Evolutionary conservation across 35 echinoderm and acorn worm species (phyloP), one percentile per base, ranked within the genome.

Genomic region (Ptychodera flava): DNA sequence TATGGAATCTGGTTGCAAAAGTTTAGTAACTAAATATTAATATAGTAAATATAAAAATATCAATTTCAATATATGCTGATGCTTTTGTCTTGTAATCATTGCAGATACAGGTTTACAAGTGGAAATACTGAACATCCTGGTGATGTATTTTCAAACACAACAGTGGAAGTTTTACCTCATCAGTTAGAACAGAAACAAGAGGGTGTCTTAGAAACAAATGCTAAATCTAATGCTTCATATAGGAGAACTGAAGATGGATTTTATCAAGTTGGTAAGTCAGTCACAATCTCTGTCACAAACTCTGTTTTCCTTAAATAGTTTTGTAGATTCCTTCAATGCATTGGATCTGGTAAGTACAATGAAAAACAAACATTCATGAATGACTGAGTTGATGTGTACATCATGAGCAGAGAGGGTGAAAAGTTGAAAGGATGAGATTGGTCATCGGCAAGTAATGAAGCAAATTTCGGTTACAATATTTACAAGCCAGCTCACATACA

Each of bases 81-180:
- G n/a, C n/a, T n/a, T n/a, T n/a, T n/a, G n/a, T n/a, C n/a, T n/a
- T n/a, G n/a, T n/a, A n/a, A n/a, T n/a, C n/a, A n/a, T n/a, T 78
- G 16, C 78, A 98, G 95, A 79, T 98, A 87, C 76, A 86, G 92
- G 34, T 98, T 98, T 88, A 89, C 93, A 6, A 98, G 95, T 81
- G 91, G 95, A 33, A 98, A 93, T 80, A 83, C 92, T 33, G 92
- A 98, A 34, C 94, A 94, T 80, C 95, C 95, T 75, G 95, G 95
- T 1, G 95, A 98, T 79, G 94, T 94, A 88, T 92, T 98, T 78
- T 92, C 77, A 36, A 94, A 98, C 35, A 98, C 95, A 36, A 88
- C 87, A 31, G 90, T 98, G 28, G 92, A 98, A 81, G 95, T 98
- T 34, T 78, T 94, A 33, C 95, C 95, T 75, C 90, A 88, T 52